These are phyloP conservation scores for Synanthedon andrenaeformis DNA, from an alignment of 2,888 invertebrate genomes.

Conservation along the genomic window DNA sequence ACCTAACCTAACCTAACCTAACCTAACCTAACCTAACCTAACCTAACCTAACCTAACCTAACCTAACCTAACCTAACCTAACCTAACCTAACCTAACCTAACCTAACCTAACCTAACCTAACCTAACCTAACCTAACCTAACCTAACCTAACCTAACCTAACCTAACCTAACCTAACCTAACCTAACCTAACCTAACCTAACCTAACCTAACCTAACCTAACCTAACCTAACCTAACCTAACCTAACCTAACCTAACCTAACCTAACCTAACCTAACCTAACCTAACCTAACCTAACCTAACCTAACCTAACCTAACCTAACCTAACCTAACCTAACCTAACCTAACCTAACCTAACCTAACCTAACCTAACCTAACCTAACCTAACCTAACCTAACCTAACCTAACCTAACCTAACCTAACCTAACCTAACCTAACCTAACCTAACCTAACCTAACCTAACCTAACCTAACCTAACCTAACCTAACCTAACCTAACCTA, in stretches of 20 bases:
- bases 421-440: too few relatives aligned
- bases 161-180: slow-evolving; percentile 16
- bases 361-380: too few relatives aligned
- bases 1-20: slow-evolving; percentile 1
- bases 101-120: slow-evolving; percentile 1
- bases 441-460: too few relatives aligned
- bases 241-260: slow-evolving; percentile 12
- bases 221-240: slow-evolving; percentile 14
- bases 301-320: too few relatives aligned
- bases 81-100: slow-evolving; percentile 1
- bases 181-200: slow-evolving; percentile 15
- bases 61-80: slow-evolving; percentile 1
- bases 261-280: slow-evolving; percentile 13
- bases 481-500: too few relatives aligned
- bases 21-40: slow-evolving; percentile 1
- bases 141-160: slow-evolving; percentile 13
- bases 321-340: too few relatives aligned
- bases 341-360: too few relatives aligned
- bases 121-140: slow-evolving; percentile 13
- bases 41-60: slow-evolving; percentile 1
- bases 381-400: too few relatives aligned
- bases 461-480: too few relatives aligned
- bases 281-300: too few relatives aligned
- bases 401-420: too few relatives aligned
- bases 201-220: slow-evolving; percentile 15